These are phyloP conservation scores for Dendroctonus valens DNA, from an alignment of 1,140 invertebrate genomes.

Conservation along the genomic window DNA sequence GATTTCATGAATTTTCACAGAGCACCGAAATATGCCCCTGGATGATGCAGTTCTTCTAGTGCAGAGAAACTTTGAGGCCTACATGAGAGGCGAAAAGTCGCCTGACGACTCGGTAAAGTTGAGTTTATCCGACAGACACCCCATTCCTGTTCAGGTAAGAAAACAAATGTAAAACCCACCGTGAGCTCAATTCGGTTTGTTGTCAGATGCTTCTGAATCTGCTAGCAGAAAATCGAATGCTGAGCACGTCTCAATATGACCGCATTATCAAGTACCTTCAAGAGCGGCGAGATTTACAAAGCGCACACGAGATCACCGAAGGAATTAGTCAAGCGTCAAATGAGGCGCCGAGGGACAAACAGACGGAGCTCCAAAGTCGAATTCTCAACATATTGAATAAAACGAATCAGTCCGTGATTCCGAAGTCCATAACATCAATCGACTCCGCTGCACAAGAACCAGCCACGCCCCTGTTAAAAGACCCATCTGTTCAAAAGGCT, in stretches of 20 bases:
- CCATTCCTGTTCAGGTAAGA: slow-evolving; percentile 65
- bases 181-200: slow-evolving; percentile 30
- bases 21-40: slow-evolving; percentile 93
- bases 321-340: slow-evolving; percentile 54
- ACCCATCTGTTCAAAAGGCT: slow-evolving; percentile 73
- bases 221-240: slow-evolving; percentile 73
- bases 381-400: slow-evolving; percentile 81
- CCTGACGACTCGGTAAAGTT: slow-evolving; percentile 44
- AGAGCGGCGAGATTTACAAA: slow-evolving; percentile 69
- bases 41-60: slow-evolving; percentile 83
- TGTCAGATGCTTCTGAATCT: slow-evolving; percentile 68
- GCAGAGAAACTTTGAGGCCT: slow-evolving; percentile 74
- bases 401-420: slow-evolving; percentile 37
- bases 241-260: slow-evolving; percentile 79
- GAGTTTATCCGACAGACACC: slow-evolving; percentile 58
- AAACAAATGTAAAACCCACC: slow-evolving; percentile 3
- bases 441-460: slow-evolving; percentile 38
- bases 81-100: slow-evolving; percentile 62
- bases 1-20: slow-evolving; percentile 51
- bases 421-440: slow-evolving; percentile 41
- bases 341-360: slow-evolving; percentile 51
- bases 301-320: slow-evolving; percentile 67
- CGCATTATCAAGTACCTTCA: slow-evolving; percentile 77
- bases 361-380: slow-evolving; percentile 77
- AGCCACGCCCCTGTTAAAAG: slow-evolving; percentile 62